Conservation (phyloP, 2,797 vertebrate genomes). For the Hirundo rustica region DNA sequence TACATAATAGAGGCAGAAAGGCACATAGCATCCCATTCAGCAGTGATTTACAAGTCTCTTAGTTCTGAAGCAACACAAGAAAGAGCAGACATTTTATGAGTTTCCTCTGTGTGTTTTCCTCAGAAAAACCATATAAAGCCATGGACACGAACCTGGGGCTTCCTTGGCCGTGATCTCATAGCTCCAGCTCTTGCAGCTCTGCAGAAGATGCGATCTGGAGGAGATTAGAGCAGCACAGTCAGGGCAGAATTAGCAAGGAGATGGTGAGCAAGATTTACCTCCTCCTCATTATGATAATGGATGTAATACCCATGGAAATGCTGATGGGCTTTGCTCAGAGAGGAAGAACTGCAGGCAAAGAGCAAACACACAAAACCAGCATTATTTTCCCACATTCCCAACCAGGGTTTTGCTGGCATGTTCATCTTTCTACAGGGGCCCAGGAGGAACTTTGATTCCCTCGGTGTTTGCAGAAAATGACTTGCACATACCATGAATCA, state of each 20-base stretch:
- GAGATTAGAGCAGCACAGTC: constrained; percentile 11
- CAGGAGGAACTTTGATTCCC: constrained; percentile 45
- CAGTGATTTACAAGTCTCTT: constrained; percentile 69
- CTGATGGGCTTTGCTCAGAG: constrained; percentile 42
- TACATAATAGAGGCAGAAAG: constrained; percentile 63
- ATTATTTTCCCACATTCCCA: constrained; percentile 38
- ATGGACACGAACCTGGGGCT: background rate
- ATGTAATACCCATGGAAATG: constrained; percentile 55
- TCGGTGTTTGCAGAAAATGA: constrained; percentile 21
- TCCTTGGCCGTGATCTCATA: constrained; percentile 4
- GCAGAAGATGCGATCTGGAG: background rate
- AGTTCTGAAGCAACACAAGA: constrained; percentile 41
- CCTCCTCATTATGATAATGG: constrained; percentile 52
- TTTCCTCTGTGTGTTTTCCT: constrained; percentile 46
- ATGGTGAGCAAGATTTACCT: constrained; percentile 45
- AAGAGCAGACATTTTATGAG: constrained; percentile 31
- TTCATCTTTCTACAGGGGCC: constrained; percentile 43
- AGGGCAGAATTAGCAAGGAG: constrained; percentile 37
- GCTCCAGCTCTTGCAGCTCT: background rate
- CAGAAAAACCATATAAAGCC: background rate
- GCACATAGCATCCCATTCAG: constrained; percentile 60
- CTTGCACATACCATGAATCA: constrained; percentile 31
- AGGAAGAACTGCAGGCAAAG: constrained; percentile 57
- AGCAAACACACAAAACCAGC: constrained; percentile 24
- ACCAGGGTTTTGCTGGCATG: background rate